These are phyloP conservation scores for Nomada fabriciana DNA, from an alignment of 2,888 invertebrate genomes.

Conservation along the genomic window DNA sequence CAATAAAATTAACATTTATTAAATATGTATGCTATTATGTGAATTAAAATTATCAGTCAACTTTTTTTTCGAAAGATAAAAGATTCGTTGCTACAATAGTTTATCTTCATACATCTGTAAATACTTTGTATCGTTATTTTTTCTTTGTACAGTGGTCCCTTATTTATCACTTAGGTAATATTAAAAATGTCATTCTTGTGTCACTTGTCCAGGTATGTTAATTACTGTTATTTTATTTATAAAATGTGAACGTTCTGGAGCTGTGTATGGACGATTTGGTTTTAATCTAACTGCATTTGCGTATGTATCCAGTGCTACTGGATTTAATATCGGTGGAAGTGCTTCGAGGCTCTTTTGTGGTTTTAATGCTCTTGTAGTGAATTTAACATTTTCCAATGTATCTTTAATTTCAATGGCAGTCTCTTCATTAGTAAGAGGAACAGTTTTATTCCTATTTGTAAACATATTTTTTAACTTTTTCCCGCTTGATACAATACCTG, in stretches of 20 bases:
- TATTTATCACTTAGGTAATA: constrained; percentile 25
- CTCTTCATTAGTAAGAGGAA: constrained; percentile 72
- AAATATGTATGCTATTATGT: constrained; percentile 4
- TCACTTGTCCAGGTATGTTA: constrained; percentile 77
- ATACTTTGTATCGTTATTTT: constrained; percentile 11
- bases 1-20: constrained; percentile 21
- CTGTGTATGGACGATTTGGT: constrained; percentile 74
- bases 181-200: constrained; percentile 62
- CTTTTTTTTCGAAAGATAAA: constrained; percentile 13
- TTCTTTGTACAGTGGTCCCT: constrained; percentile 58
- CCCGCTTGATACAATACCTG: constrained; percentile 56
- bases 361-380: constrained; percentile 6
- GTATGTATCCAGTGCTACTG: constrained; percentile 53
- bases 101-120: neutral
- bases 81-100: constrained; percentile 39
- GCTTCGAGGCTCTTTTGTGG: constrained; percentile 60
- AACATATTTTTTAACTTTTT: constrained; percentile 68
- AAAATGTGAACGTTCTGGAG: constrained; percentile 70
- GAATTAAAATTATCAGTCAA: constrained; percentile 27
- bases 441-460: constrained; percentile 77
- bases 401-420: constrained; percentile 55
- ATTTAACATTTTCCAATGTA: constrained; percentile 32
- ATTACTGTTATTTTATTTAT: constrained; percentile 63
- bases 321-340: constrained; percentile 67
- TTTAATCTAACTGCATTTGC: constrained; percentile 39